These are phyloP conservation scores for Nymphalis io DNA, from an alignment of 1,140 invertebrate species.

Conservation along the genomic window DNA sequence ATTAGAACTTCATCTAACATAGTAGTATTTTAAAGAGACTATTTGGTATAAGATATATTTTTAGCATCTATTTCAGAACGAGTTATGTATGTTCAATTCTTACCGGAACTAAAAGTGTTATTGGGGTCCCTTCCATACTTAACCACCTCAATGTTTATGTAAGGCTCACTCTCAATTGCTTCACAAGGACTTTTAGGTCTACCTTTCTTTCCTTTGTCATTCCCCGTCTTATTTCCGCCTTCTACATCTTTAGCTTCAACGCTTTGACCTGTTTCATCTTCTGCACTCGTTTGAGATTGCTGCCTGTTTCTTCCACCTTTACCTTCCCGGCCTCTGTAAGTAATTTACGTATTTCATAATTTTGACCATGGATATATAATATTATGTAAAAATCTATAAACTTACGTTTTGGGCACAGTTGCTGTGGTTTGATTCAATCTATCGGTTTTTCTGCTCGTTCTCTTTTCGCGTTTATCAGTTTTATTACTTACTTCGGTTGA, in stretches of 20 bases:
- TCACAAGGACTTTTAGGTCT: constrained; percentile 80
- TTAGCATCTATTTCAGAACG: not conserved
- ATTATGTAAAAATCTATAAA: constrained; percentile 13
- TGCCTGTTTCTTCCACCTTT: constrained; percentile 67
- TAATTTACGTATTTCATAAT: not conserved
- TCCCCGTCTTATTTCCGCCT: constrained; percentile 48
- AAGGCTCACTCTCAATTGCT: constrained; percentile 83
- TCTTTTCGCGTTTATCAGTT: constrained; percentile 73
- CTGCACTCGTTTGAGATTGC: constrained; percentile 41
- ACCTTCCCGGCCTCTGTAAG: constrained; percentile 68
- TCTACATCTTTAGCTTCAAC: constrained; percentile 52
- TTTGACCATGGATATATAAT: not conserved
- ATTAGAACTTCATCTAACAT: constrained; percentile 36
- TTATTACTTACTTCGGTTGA: constrained; percentile 66
- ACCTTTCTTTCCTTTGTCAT: constrained; percentile 64
- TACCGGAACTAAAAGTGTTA: constrained; percentile 81
- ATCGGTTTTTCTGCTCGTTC: constrained; percentile 79
- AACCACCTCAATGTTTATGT: constrained; percentile 84
- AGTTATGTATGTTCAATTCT: not conserved
- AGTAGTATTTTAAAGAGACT: not conserved
- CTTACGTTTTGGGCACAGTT: constrained; percentile 77
- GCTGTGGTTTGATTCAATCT: constrained; percentile 79
- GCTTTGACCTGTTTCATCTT: constrained; percentile 49
- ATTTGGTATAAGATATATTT: not conserved
- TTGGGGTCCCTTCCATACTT: constrained; percentile 83